Base-by-base conservation (phyloP, 2,113 vertebrate species). In the Notarius quadriscutis region DNA sequence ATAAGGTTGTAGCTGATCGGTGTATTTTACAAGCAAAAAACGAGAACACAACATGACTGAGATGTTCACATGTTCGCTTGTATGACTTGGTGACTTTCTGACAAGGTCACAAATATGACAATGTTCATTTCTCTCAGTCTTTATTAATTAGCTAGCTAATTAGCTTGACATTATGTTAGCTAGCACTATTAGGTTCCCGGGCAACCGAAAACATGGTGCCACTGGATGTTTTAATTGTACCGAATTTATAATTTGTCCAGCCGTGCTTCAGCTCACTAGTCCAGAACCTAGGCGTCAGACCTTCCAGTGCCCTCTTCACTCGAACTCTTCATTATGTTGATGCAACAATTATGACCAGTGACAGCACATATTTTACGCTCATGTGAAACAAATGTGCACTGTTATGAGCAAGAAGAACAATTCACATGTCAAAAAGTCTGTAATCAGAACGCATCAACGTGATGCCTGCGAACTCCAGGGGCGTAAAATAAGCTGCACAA, bases 391-490 rank as follows among this genome's bases (percentile, higher is more conserved):
- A 57, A 30, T 7, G 79, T 80, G 80, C 62, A 72, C 57, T 72
- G 84, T 84, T 53, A 22, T 50, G 72, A 75, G 53, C 69, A 72
- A 50, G 63, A 84, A 72, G 30, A 81, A 78, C 74, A 79, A 86
- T 55, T 65, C 57, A 50, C 34, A 25, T 18, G 53, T 88, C 77
- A 83, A 57, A 86, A 87, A 67, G 50, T 88, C 77, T 81, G 80
- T 77, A 87, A 90, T 88, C 89, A 90, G 60, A 84, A 48, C 14
- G 62, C 87, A 62, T 85, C 87, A 81, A 81, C 86, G 62, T 65
- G 89, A 90, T 62, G 78, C 67, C 27, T 80, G 67, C 57, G 34
- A 81, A 81, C 79, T 81, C 79, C 57, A 81, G 57, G 58, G 79
- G 57, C 58, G 57, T 81, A 41, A 62, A 62, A 81, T 41, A 85